phyloP scores from a whole-genome alignment of 53 echinoderm and acorn worm species.

The Luidia sarsii region DNA sequence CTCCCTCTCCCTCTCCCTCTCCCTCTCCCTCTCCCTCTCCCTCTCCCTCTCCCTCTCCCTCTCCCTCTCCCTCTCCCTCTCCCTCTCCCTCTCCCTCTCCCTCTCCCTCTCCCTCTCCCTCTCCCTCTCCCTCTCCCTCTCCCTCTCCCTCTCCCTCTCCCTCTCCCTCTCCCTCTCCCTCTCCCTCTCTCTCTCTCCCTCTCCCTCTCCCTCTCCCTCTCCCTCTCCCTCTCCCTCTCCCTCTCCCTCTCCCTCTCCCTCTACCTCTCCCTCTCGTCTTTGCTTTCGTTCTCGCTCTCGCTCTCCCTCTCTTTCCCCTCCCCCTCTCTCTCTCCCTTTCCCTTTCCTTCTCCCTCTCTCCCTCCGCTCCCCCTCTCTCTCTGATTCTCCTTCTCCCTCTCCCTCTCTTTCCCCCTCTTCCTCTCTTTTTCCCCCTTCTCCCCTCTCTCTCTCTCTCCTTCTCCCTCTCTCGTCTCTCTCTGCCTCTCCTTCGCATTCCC shows the following conservation, averaged over 20 bases:
- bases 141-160: neutral
- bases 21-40: too few relatives aligned
- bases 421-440: too few relatives aligned
- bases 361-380: too few relatives aligned
- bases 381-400: too few relatives aligned
- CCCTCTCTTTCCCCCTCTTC: too few relatives aligned
- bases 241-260: neutral
- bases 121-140: neutral
- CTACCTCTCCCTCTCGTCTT: too few relatives aligned
- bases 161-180: neutral
- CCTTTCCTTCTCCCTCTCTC: neutral
- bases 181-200: neutral
- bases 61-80: neutral
- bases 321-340: neutral
- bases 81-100: neutral
- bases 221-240: neutral
- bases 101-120: neutral
- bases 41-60: too few relatives aligned
- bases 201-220: neutral
- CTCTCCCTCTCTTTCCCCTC: neutral
- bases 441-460: too few relatives aligned
- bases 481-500: too few relatives aligned
- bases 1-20: too few relatives aligned
- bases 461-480: too few relatives aligned
- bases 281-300: too few relatives aligned